Evolutionary conservation across 37 sponge, comb jelly and placozoan genomes (phyloP), one percentile per base, ranked within the genome.

Genomic region (Eunapius fragilis): DNA sequence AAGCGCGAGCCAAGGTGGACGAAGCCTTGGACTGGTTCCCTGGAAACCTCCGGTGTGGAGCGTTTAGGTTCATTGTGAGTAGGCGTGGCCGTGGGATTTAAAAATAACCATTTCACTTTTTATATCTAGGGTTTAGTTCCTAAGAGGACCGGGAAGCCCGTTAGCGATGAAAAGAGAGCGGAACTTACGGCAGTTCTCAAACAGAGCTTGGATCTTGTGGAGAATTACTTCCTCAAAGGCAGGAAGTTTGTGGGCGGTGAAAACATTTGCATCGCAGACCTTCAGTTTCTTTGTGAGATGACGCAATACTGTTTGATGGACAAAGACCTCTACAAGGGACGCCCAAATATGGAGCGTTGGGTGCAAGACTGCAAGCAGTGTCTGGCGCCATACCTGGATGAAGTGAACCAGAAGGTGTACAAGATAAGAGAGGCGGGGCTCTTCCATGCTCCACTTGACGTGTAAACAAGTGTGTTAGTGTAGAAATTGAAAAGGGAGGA

Each of bases 11-110:
- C 11, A 83, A 50, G 24, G 85, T 93, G 73, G 91, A 93, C 31
- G 87, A 93, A 69, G 90, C 90, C 45, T 81, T 93, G 12, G 78
- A 77, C 23, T 93, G 91, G 91, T 89, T 89, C 68, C 80, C 69
- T 34, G 74, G 74, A 4, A 90, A 93, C 75, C 74, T 92, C 4
- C 89, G 93, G 0, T 89, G 87, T 76, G 79, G 71, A 14, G 79
- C 80, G 1, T 88, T 89, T 67, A 89, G 70, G 70, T 25, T 67
- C 17, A 72, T 27, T 79, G 93, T 93, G 31, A 89, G 90, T 84
- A 71, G 25, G 25, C 77, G 30, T 34, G 77, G 77, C 77, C 25
- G 11, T 41, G 41, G 41, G 41, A 41, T 6, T 3, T 14, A 17
- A 17, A 11, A 19, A 72, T 77, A 3, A 50, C 67, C 36, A 25